Evolutionary conservation across 35 echinoderm and acorn worm genomes (phyloP), one percentile per base, ranked within the genome.

Genomic region (Acanthaster planci): DNA sequence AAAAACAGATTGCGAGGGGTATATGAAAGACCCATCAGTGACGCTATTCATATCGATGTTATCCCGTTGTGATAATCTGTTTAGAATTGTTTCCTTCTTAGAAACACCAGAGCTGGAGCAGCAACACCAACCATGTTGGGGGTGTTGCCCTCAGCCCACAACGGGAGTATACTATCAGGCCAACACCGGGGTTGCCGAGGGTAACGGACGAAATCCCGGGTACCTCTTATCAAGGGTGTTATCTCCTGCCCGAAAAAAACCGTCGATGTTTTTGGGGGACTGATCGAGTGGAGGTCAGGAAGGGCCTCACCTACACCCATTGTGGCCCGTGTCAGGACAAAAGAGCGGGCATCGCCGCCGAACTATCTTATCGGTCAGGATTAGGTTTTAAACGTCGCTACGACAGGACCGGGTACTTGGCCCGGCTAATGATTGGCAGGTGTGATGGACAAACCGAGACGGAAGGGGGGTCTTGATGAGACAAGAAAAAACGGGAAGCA

Each of bases 311-410:
- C 64, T 72, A 26, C 64, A 72, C 29, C 64, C 64, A 68, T 68
- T 68, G 64, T 72, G 30, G 64, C 19, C 34, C 26, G 30, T 4
- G 42, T 14, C 2, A 9, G 64, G 23, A 72, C 64, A 72, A 72
- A 72, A 34, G 15, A 26, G 23, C 26, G 34, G 64, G 26, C 34
- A 72, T 72, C 64, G 9, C 19, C 26, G 14, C 64, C 21, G 64
- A 72, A 72, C 64, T 72, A 72, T 72, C 64, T 72, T 72, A 72
- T 72, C 64, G 22, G 34, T 26, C 14, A 72, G 22, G 22, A 72
- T 31, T 72, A 72, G 34, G 64, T 19, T 72, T 72, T 72, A 72
- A 31, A 72, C 64, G 64, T 72, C 64, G 26, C 64, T 72, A n/a
- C 64, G 34, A 72, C 64, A 72, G 64, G 64, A 26, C 22, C n/a